phyloP scores from a whole-genome alignment of 2,888 invertebrate species.

The Brenthis hecate region DNA sequence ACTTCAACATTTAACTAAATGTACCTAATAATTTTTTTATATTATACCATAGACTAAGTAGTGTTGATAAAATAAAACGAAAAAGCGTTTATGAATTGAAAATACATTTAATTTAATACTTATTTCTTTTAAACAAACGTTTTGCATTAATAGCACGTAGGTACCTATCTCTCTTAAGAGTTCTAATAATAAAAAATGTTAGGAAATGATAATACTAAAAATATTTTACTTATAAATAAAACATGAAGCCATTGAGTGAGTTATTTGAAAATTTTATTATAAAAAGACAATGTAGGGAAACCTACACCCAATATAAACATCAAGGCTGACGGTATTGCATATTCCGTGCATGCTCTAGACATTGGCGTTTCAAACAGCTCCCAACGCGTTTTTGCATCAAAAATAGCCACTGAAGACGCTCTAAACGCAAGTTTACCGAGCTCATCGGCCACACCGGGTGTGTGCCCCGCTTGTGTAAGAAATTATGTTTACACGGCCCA shows the following conservation, averaged over 20 bases:
- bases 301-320: conserved; percentile 54
- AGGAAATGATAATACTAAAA: neutral
- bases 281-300: conserved; percentile 31
- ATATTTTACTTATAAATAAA: conserved; percentile 4
- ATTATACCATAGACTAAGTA: no score
- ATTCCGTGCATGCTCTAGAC: conserved; percentile 82
- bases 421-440: conserved; percentile 74
- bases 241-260: neutral
- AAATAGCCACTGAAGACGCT: conserved; percentile 79
- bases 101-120: no score
- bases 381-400: conserved; percentile 79
- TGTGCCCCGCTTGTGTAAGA: conserved; percentile 48
- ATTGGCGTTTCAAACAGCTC: conserved; percentile 75
- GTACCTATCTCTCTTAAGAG: no score
- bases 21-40: no score
- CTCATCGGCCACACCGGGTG: conserved; percentile 68
- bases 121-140: no score
- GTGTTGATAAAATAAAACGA: no score
- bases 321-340: conserved; percentile 80
- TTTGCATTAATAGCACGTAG: no score
- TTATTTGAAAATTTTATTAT: neutral
- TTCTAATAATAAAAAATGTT: neutral
- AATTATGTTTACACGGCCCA: conserved; percentile 41
- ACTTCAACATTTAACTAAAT: no score
- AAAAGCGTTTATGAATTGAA: no score